phyloP scores from a whole-genome alignment of 2,113 vertebrate genomes.

The Prunella fulvescens region DNA sequence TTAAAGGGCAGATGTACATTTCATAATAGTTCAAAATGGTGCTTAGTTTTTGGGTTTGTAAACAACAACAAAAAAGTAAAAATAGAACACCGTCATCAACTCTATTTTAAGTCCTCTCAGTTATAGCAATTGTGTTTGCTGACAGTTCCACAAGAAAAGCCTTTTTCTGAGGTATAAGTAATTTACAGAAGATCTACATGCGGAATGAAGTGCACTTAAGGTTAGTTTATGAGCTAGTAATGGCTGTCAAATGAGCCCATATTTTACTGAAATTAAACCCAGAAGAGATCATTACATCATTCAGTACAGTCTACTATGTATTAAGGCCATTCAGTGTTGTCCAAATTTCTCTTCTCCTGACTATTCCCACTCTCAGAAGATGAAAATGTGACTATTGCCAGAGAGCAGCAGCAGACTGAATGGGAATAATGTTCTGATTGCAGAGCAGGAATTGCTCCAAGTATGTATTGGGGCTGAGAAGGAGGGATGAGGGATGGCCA shows the following conservation, averaged over 20 bases:
- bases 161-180: not conserved
- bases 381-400: not conserved
- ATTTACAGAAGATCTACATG: not conserved
- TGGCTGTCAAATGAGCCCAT: not conserved
- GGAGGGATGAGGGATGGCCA: not conserved
- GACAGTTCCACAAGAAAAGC: not conserved
- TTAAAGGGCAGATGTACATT: not conserved
- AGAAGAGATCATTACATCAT: not conserved
- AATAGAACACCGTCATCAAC: not conserved
- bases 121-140: not conserved
- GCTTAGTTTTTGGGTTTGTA: not conserved
- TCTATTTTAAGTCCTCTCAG: not conserved
- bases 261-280: not conserved
- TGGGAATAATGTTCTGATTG: not conserved
- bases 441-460: not conserved
- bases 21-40: not conserved
- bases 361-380: not conserved
- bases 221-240: not conserved
- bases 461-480: rapidly evolving
- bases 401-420: not conserved
- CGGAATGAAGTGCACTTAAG: not conserved
- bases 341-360: not conserved
- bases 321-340: not conserved
- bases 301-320: not conserved
- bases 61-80: not conserved